Evolutionary conservation across 2,888 invertebrate genomes (phyloP).

Genomic region (Lepidochitona cinerea): DNA sequence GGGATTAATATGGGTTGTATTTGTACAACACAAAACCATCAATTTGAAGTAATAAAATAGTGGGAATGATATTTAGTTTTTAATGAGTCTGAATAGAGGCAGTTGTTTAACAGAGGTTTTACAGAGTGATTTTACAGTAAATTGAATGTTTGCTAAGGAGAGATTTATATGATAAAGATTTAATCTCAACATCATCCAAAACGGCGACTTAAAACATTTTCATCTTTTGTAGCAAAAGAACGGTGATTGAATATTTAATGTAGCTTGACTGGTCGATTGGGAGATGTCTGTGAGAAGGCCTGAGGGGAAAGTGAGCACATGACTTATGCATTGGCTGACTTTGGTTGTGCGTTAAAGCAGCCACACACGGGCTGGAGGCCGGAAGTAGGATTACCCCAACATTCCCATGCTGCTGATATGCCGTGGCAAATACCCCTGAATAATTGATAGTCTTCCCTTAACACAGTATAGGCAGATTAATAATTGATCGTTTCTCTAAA

Average conservation of each 20-base stretch:
- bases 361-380: neutral
- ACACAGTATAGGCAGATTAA: neutral
- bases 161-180: neutral
- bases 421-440: slow-evolving; percentile 6
- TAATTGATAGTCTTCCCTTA: slow-evolving; percentile 3
- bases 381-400: neutral
- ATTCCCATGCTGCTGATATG: neutral
- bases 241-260: neutral
- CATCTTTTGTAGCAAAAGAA: neutral
- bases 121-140: too few species aligned
- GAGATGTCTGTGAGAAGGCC: neutral
- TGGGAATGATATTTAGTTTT: too few species aligned
- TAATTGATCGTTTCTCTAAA: neutral
- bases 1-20: too few species aligned
- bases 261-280: neutral
- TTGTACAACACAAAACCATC: too few species aligned
- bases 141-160: too few species aligned
- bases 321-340: slow-evolving; percentile 5
- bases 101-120: too few species aligned
- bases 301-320: neutral
- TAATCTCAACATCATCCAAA: neutral
- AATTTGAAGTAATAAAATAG: too few species aligned
- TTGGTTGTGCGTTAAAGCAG: neutral
- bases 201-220: neutral
- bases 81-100: too few species aligned